Percentiles rank a stretch among this genome's conserved stretches.
Evolutionary conservation across 2,888 invertebrate species (phyloP).

Genomic region (Cephus sareptanus): DNA sequence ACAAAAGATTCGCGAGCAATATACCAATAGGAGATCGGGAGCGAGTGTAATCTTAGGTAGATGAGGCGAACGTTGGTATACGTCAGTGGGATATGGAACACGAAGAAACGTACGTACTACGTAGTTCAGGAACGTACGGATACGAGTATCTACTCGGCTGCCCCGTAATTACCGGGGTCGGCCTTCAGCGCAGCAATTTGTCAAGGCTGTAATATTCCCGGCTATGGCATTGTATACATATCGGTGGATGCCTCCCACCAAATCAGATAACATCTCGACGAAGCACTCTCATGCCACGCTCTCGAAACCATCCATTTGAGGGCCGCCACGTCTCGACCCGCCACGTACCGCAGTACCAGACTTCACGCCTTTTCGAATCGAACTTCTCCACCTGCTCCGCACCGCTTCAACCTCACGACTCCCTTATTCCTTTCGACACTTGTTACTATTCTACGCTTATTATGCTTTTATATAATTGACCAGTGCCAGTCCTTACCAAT

Average conservation of each 20-base stretch:
- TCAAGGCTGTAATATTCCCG: conserved; percentile 55
- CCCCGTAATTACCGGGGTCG: conserved; percentile 62
- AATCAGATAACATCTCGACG: conserved; percentile 47
- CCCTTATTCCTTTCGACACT: conserved; percentile 6
- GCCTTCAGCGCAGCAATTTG: conserved; percentile 65
- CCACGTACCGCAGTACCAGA: conserved; percentile 3
- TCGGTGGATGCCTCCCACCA: conserved; percentile 60
- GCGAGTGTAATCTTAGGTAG: not conserved
- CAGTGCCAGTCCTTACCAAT: too few species aligned
- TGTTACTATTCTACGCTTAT: conserved; percentile 2
- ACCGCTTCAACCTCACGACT: not conserved
- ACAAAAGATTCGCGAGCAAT: not conserved
- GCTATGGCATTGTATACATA: conserved; percentile 51
- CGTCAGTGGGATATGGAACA: not conserved
- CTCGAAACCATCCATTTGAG: conserved; percentile 10
- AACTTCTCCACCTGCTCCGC: not conserved
- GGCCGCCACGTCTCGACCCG: conserved; percentile 11
- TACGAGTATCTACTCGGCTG: conserved; percentile 19
- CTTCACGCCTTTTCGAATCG: conserved; percentile 13
- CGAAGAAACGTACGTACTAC: not conserved
- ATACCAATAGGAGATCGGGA: not conserved
- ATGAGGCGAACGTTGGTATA: not conserved
- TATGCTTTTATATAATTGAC: conserved; percentile 6
- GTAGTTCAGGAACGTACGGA: not conserved
- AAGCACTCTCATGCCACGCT: conserved; percentile 7